Percentiles rank a stretch among this genome's conserved stretches.
phyloP scores from a whole-genome alignment of 2,888 invertebrate genomes.

The Lasioglossum lativentre region DNA sequence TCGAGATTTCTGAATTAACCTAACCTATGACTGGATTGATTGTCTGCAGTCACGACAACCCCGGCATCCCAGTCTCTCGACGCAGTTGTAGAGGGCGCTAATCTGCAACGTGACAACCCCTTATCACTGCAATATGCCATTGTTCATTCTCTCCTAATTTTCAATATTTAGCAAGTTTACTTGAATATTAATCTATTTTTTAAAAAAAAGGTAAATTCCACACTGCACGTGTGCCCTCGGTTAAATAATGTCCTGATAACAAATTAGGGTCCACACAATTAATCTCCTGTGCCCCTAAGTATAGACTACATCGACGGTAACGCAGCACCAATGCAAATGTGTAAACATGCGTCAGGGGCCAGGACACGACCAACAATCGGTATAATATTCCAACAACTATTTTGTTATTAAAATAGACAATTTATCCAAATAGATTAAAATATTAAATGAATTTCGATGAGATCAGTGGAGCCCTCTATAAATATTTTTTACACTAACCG shows the following conservation, averaged over 20 bases:
- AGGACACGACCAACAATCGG: neutral
- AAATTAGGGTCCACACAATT: neutral
- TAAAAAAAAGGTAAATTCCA: accelerated
- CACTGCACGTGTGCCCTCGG: neutral
- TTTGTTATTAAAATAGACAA: too few species aligned
- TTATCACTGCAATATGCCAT: neutral
- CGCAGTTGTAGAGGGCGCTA: conserved; percentile 24
- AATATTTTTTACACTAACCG: neutral
- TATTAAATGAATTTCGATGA: too few species aligned
- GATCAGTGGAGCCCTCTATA: too few species aligned
- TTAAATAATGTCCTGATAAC: neutral
- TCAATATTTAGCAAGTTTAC: too few species aligned
- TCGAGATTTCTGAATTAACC: conserved; percentile 53
- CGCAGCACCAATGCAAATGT: neutral
- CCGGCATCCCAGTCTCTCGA: too few species aligned
- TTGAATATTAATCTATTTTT: neutral
- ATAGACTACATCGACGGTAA: neutral
- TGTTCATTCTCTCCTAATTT: neutral
- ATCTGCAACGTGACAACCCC: conserved; percentile 3
- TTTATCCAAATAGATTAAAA: too few species aligned
- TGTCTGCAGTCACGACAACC: conserved; percentile 28
- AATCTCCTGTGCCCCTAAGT: neutral
- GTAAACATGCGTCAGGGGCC: neutral
- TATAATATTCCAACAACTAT: neutral
- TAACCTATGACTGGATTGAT: conserved; percentile 17